Percentiles rank a stretch among this genome's conserved stretches.
phyloP scores from a whole-genome alignment of 2,888 invertebrate species.

The Synanthedon andrenaeformis region DNA sequence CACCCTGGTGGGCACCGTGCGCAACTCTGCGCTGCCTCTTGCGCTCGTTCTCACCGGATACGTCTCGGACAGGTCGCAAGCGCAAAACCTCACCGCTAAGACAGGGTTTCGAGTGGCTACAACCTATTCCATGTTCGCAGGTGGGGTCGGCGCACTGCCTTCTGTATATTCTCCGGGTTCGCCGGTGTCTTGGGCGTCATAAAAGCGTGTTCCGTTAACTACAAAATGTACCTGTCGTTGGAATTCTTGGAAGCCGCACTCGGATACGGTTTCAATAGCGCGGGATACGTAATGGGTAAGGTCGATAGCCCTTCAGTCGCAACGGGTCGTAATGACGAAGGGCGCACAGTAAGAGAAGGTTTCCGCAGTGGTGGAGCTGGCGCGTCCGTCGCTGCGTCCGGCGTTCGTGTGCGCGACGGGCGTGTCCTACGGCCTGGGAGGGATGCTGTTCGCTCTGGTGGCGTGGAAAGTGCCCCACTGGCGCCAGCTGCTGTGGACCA shows the following conservation, averaged over 20 bases:
- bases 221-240: slow-evolving; percentile 64
- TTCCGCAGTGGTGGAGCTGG: slow-evolving; percentile 44
- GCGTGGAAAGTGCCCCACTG: slow-evolving; percentile 72
- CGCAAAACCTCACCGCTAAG: background rate
- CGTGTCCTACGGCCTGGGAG: slow-evolving; percentile 62
- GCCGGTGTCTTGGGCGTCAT: slow-evolving; percentile 62
- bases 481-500: slow-evolving; percentile 73
- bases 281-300: slow-evolving; percentile 60
- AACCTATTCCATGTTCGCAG: slow-evolving; percentile 19
- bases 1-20: slow-evolving; percentile 78
- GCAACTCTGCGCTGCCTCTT: slow-evolving; percentile 77
- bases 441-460: slow-evolving; percentile 56
- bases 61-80: slow-evolving; percentile 71
- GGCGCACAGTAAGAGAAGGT: too few species aligned
- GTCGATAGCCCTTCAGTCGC: too few species aligned
- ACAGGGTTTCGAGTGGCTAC: background rate
- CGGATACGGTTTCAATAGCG: slow-evolving; percentile 69
- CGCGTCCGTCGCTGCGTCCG: slow-evolving; percentile 46
- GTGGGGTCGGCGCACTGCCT: slow-evolving; percentile 66
- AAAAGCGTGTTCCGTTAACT: slow-evolving; percentile 66
- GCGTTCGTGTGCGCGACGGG: slow-evolving; percentile 53
- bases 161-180: slow-evolving; percentile 57
- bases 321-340: too few species aligned
- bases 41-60: slow-evolving; percentile 77
- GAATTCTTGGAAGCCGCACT: slow-evolving; percentile 71